These are phyloP conservation scores for Macaria notata DNA, from an alignment of 2,888 invertebrate genomes.

Conservation along the genomic window DNA sequence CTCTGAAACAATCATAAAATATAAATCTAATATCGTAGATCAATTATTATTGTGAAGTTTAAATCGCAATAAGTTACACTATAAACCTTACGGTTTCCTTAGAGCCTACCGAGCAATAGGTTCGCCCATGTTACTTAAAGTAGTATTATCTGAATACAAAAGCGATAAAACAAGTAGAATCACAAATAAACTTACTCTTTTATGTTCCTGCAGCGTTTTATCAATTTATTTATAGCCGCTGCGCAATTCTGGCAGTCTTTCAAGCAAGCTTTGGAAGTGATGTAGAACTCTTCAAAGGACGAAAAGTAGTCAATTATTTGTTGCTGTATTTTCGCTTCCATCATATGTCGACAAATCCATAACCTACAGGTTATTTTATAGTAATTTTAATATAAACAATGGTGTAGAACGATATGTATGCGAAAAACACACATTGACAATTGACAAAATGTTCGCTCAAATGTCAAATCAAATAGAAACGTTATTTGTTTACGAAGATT, in stretches of 20 bases:
- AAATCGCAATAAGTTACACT: too few relatives aligned
- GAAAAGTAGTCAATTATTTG: slow-evolving; percentile 78
- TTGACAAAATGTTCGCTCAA: too few relatives aligned
- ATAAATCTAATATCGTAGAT: too few relatives aligned
- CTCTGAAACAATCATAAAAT: slow-evolving; percentile 54
- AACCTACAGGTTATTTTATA: slow-evolving; percentile 14
- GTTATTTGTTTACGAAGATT: too few relatives aligned
- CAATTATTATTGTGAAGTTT: too few relatives aligned
- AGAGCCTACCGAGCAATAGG: too few relatives aligned
- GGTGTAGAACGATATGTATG: too few relatives aligned
- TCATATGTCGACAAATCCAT: slow-evolving; percentile 50
- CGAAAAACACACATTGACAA: too few relatives aligned
- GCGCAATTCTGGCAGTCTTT: slow-evolving; percentile 76
- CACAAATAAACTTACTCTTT: slow-evolving; percentile 66
- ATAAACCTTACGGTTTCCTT: too few relatives aligned
- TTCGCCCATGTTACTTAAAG: too few relatives aligned
- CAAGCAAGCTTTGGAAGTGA: slow-evolving; percentile 71
- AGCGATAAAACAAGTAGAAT: slow-evolving; percentile 31
- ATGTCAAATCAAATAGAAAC: too few relatives aligned
- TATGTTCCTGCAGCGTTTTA: slow-evolving; percentile 75
- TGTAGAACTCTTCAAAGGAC: slow-evolving; percentile 73
- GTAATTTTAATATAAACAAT: too few relatives aligned
- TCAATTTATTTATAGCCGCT: slow-evolving; percentile 76
- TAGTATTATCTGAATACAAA: slow-evolving; percentile 2
- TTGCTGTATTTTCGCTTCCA: slow-evolving; percentile 77